phyloP scores from a whole-genome alignment of 1,140 invertebrate species.

The Popillia japonica region DNA sequence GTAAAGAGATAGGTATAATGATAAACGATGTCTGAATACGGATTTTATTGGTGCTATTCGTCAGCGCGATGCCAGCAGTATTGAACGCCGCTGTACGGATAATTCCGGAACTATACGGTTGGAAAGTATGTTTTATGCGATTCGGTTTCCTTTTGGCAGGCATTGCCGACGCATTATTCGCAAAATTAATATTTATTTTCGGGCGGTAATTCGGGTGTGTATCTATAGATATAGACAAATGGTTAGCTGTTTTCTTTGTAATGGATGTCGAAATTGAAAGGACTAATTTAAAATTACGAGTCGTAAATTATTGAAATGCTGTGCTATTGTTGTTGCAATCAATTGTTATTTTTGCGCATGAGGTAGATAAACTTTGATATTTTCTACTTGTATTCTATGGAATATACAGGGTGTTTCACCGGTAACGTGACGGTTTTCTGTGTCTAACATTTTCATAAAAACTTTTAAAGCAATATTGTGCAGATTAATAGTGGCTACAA shows the following conservation, averaged over 20 bases:
- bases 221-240: background rate
- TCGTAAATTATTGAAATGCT: background rate
- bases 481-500: too few species aligned
- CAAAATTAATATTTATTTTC: conserved; percentile 16
- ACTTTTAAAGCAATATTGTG: too few species aligned
- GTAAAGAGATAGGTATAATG: background rate
- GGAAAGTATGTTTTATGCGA: conserved; percentile 15
- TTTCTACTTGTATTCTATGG: too few species aligned
- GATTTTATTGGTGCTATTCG: conserved; percentile 1
- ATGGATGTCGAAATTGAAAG: background rate
- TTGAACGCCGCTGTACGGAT: background rate
- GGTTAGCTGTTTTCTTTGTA: background rate
- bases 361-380: background rate
- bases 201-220: conserved; percentile 1
- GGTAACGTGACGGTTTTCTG: too few species aligned
- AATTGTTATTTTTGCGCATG: background rate
- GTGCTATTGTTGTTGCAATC: background rate
- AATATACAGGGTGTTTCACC: too few species aligned
- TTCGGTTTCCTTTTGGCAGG: background rate
- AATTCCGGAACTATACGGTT: conserved; percentile 14
- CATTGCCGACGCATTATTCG: background rate
- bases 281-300: conserved; percentile 1
- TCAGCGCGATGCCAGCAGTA: background rate
- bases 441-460: too few species aligned
- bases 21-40: conserved; percentile 1